A percentile compares a stretch with the other conserved stretches of the same genome.
These are phyloP conservation scores for Actinopyga echinites DNA, from an alignment of 53 echinoderm and acorn worm genomes.

Conservation along the genomic window DNA sequence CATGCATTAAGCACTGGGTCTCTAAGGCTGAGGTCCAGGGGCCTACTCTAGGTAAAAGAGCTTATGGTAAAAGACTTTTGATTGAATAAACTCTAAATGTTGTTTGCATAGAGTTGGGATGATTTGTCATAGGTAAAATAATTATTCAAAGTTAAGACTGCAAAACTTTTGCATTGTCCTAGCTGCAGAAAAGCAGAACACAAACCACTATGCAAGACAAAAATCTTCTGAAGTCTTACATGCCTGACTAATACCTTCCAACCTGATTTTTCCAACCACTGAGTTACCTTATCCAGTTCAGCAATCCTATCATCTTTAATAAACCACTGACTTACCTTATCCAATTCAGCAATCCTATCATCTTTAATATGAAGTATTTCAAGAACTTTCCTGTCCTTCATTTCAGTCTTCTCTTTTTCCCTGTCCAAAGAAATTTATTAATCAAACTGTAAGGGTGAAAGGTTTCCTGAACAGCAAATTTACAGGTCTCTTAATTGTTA, in stretches of 20 bases:
- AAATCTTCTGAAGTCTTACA: background rate
- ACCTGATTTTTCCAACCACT: background rate
- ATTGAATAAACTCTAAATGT: no score
- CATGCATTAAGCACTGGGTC: no score
- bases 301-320: conserved; percentile 92
- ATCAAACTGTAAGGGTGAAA: no score
- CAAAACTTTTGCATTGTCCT: no score
- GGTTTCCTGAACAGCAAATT: no score
- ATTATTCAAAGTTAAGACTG: no score
- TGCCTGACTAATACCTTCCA: background rate
- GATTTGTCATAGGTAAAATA: no score
- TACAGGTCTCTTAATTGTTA: no score
- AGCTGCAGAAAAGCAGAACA: background rate
- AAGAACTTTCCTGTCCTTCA: conserved; percentile 92
- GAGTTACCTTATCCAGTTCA: conserved; percentile 76
- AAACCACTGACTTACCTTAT: conserved; percentile 55
- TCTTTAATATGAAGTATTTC: conserved; percentile 94
- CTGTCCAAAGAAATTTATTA: conserved; percentile 25
- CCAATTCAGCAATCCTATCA: conserved; percentile 84
- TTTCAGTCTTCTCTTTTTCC: conserved; percentile 95
- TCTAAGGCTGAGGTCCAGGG: no score
- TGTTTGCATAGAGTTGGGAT: no score
- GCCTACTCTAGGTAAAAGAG: no score
- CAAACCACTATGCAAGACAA: background rate
- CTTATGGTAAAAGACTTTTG: no score